A percentile compares a stretch with the other conserved stretches of the same genome.
phyloP scores from a whole-genome alignment of 2,797 vertebrate genomes.

The Gadopsis bispinosus region DNA sequence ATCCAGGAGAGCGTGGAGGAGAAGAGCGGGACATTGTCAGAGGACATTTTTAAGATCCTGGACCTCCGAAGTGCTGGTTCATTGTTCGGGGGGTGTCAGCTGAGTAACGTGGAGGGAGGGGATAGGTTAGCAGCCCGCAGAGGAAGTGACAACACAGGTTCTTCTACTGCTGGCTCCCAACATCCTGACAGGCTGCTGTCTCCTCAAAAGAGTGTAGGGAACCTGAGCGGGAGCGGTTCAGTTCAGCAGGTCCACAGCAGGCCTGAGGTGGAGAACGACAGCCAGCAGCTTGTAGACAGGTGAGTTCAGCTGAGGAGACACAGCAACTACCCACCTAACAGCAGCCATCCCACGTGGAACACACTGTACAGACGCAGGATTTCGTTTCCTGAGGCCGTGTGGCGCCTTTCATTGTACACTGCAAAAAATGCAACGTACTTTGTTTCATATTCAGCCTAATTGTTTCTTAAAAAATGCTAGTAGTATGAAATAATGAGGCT shows the following conservation, averaged over 20 bases:
- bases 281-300: constrained; percentile 84
- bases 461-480: too few species aligned
- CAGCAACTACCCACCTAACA: not conserved
- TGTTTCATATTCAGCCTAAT: not conserved
- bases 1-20: constrained; percentile 77
- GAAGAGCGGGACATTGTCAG: constrained; percentile 88
- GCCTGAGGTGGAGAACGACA: constrained; percentile 47
- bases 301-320: constrained; percentile 59
- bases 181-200: constrained; percentile 31
- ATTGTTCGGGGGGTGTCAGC: constrained; percentile 44
- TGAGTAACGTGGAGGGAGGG: constrained; percentile 46
- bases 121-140: constrained; percentile 24
- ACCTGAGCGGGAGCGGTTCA: constrained; percentile 1
- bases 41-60: constrained; percentile 89
- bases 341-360: too few species aligned
- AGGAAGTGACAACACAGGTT: constrained; percentile 61
- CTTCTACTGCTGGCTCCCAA: constrained; percentile 34
- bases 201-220: constrained; percentile 33
- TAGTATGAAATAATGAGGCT: not conserved
- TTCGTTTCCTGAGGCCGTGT: not conserved
- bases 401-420: not conserved
- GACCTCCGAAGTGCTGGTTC: constrained; percentile 82
- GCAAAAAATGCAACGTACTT: not conserved
- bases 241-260: constrained; percentile 51
- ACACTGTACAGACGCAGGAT: not conserved